Conservation (phyloP, 2,113 vertebrate genomes). For the Thunnus maccoyii region DNA sequence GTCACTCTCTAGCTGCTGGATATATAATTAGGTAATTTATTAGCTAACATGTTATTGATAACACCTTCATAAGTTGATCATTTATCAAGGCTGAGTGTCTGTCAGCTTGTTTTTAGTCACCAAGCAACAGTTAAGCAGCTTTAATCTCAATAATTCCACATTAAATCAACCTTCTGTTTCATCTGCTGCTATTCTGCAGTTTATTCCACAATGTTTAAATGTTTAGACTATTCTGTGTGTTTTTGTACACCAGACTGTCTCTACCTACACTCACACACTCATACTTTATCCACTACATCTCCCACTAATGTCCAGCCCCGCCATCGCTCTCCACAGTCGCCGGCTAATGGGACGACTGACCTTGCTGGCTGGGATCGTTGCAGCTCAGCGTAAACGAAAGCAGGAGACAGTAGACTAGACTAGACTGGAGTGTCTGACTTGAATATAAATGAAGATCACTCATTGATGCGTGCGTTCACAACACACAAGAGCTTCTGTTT, state of each 20-base stretch:
- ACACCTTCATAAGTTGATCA: too few relatives aligned
- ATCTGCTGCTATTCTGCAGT: not conserved
- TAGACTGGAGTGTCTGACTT: conserved; percentile 4
- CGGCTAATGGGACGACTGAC: conserved; percentile 23
- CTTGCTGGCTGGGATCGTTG: conserved; percentile 26
- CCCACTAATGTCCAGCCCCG: conserved; percentile 5
- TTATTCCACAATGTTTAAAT: not conserved
- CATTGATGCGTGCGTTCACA: not conserved
- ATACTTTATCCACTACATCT: not conserved
- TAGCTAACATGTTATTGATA: too few relatives aligned
- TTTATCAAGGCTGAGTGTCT: not conserved
- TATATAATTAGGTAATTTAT: not conserved
- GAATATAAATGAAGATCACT: conserved; percentile 41
- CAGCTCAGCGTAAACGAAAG: not conserved
- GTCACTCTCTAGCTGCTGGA: not conserved
- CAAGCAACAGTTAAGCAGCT: not conserved
- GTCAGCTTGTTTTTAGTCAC: not conserved
- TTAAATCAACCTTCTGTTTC: not conserved
- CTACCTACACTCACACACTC: not conserved
- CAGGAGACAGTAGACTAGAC: conserved; percentile 20
- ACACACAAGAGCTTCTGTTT: not conserved
- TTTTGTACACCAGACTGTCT: not conserved
- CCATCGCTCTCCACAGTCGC: conserved; percentile 2
- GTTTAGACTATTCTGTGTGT: not conserved
- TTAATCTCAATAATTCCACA: not conserved